Base-by-base conservation (phyloP, 1,140 invertebrate genomes). In the Hycleus phaleratus region DNA sequence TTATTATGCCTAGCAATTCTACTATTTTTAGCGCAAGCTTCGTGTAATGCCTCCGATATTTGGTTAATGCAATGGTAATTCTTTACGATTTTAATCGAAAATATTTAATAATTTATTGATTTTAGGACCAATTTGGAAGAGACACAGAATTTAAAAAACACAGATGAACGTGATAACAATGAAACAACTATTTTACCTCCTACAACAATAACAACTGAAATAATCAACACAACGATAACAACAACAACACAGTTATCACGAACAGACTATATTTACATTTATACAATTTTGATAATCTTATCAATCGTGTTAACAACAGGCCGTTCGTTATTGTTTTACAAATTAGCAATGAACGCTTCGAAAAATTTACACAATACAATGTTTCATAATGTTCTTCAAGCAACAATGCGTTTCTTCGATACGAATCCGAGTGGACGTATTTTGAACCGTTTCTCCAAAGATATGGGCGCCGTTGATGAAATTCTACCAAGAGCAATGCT, bases 401-500 rank as follows among this genome's bases (percentile, higher is more conserved):
- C 88, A 0, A 79, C 81, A 3, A 82, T 85, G 78, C 67, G 72
- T n/a, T 85, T 85, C 68, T 86, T 85, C 69, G 81, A 85, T 60
- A 72, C 70, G 6, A 85, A 79, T 64, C 82, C 83, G n/a, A 74
- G 74, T 40, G 76, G 75, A 59, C 70, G 85, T 46, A 87, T 88
- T 18, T 70, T 90, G 2, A 90, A 89, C 68, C 71, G 87, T 39
- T 90, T 90, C 63, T 84, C 86, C 2, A 89, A 88, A 73, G 87
- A 90, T 60, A 82, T 89, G 70, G 88, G 89, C 0, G 81, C 85
- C 0, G 82, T 95, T 61, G 94, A 96, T 70, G 93, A 97, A 73
- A 69, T 86, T 1, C 73, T 97, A n/a, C 93, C 94, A 46, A 76
- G 79, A 46, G 79, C 83, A 9, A 80, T 88, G 48, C 78, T 93